These are phyloP conservation scores for Athalia cordata DNA, from an alignment of 2,888 invertebrate genomes.

Conservation along the genomic window DNA sequence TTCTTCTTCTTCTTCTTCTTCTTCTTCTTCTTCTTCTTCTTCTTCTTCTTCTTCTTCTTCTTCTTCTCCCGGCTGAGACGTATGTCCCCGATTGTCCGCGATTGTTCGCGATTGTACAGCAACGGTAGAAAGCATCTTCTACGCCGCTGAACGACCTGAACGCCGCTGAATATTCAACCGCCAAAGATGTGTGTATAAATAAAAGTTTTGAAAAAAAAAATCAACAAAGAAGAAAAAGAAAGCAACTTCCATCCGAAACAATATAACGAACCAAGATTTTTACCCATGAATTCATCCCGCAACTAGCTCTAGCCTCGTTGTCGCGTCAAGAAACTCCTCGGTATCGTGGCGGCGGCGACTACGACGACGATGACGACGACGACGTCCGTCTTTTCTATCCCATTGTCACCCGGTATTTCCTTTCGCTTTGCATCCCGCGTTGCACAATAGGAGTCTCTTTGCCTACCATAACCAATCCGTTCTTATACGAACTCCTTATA, in stretches of 20 bases:
- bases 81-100: slow-evolving; percentile 46
- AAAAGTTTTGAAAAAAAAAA: slow-evolving; percentile 53
- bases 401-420: slow-evolving; percentile 59
- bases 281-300: background rate
- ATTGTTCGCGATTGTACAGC: slow-evolving; percentile 49
- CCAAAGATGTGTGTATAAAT: slow-evolving; percentile 58
- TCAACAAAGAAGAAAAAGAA: too few relatives aligned
- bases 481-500: slow-evolving; percentile 49
- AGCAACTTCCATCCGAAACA: slow-evolving; percentile 48
- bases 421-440: slow-evolving; percentile 52
- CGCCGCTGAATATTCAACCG: slow-evolving; percentile 62
- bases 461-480: slow-evolving; percentile 57
- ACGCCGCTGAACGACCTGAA: slow-evolving; percentile 23
- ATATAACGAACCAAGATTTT: slow-evolving; percentile 47
- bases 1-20: slow-evolving; percentile 50
- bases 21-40: slow-evolving; percentile 42
- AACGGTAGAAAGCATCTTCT: too few relatives aligned
- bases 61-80: slow-evolving; percentile 29
- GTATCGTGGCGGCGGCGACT: too few relatives aligned
- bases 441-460: slow-evolving; percentile 56
- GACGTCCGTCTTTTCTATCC: slow-evolving; percentile 50
- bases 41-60: slow-evolving; percentile 5
- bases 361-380: slow-evolving; percentile 8
- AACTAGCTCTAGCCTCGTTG: background rate
- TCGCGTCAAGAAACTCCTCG: slow-evolving; percentile 13